Conservation (phyloP, 2,888 invertebrate genomes). For the Hanleya hanleyi region DNA sequence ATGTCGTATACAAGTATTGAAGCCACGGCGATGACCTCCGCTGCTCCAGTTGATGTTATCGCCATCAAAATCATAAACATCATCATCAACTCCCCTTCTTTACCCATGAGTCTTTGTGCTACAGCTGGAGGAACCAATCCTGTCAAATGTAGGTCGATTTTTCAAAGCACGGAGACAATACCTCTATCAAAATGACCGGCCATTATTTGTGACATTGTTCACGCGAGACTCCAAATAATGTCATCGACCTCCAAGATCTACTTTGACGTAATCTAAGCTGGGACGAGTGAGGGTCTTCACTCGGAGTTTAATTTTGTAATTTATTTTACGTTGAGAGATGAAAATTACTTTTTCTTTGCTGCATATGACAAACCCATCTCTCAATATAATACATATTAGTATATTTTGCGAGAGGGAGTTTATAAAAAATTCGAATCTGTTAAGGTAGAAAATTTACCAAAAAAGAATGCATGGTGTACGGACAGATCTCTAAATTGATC, state of each 20-base stretch:
- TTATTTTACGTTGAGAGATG: too few relatives aligned
- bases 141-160: too few relatives aligned
- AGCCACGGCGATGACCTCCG: conserved; percentile 72
- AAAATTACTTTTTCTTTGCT: too few relatives aligned
- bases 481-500: too few relatives aligned
- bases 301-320: too few relatives aligned
- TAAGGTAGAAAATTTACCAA: too few relatives aligned
- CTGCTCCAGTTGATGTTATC: conserved; percentile 72
- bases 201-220: neutral
- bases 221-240: neutral
- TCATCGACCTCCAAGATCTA: neutral
- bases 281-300: too few relatives aligned
- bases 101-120: conserved; percentile 68
- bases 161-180: neutral
- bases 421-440: too few relatives aligned
- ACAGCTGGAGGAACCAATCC: conserved; percentile 71
- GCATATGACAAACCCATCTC: too few relatives aligned
- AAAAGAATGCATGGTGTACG: too few relatives aligned
- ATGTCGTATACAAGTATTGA: conserved; percentile 72
- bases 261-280: neutral
- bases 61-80: conserved; percentile 72
- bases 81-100: conserved; percentile 64
- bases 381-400: too few relatives aligned
- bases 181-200: neutral
- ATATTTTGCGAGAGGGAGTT: too few relatives aligned